Evolutionary conservation across 2,888 invertebrate genomes (phyloP).

Genomic region (Endotricha flammealis): DNA sequence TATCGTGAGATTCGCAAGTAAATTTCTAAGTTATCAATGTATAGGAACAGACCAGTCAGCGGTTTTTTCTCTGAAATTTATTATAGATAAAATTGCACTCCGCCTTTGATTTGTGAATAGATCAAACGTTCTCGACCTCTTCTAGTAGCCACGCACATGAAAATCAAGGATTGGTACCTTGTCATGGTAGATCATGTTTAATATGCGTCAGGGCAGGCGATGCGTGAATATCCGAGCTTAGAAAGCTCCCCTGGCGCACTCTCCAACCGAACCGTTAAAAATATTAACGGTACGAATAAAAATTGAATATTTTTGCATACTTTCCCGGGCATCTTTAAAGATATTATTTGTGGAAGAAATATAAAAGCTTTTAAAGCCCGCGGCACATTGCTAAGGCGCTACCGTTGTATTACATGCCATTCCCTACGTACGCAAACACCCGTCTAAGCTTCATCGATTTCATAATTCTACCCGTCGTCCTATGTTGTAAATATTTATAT

Average conservation of each 20-base stretch:
- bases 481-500: too few relatives aligned
- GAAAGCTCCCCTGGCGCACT: constrained; percentile 42
- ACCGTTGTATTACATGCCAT: constrained; percentile 46
- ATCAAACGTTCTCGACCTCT: too few relatives aligned
- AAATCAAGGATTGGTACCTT: constrained; percentile 20
- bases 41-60: too few relatives aligned
- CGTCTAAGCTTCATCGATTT: constrained; percentile 64
- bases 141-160: neutral
- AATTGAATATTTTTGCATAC: constrained; percentile 73
- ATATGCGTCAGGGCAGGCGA: constrained; percentile 40
- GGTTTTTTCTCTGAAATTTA: too few relatives aligned
- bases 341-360: constrained; percentile 70
- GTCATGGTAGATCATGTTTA: constrained; percentile 52
- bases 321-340: constrained; percentile 45
- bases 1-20: too few relatives aligned
- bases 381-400: constrained; percentile 61
- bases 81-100: too few relatives aligned
- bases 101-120: too few relatives aligned
- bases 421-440: constrained; percentile 36
- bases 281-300: constrained; percentile 63
- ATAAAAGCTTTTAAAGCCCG: constrained; percentile 74
- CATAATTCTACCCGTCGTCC: constrained; percentile 13
- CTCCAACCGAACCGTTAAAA: constrained; percentile 44
- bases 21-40: too few relatives aligned
- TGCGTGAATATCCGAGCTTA: constrained; percentile 65